Conservation (phyloP, 2,888 invertebrate species). For the Luffia ferchaultella region DNA sequence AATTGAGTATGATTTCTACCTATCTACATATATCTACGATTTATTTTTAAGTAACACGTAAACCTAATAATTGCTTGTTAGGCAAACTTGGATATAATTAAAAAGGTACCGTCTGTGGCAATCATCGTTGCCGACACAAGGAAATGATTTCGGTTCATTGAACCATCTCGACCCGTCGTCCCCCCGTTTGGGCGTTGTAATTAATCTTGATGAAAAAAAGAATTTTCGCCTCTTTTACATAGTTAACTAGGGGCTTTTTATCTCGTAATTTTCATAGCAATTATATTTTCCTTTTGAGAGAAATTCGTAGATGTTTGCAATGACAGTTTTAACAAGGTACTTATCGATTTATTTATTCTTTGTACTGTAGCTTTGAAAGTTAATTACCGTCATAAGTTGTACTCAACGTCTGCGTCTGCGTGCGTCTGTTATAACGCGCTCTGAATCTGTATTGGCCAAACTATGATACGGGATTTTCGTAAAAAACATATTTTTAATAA, state of each 20-base stretch:
- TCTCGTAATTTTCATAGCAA: neutral
- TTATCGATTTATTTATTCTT: too few relatives aligned
- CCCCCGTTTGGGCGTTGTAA: neutral
- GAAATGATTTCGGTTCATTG: neutral
- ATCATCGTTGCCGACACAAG: neutral
- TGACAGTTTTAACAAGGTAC: too few relatives aligned
- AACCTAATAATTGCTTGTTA: neutral
- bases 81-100: neutral
- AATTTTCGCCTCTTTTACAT: neutral
- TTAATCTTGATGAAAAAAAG: neutral
- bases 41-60: neutral
- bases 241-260: neutral
- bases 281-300: neutral
- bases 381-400: too few relatives aligned
- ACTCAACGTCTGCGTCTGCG: too few relatives aligned
- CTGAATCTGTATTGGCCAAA: too few relatives aligned
- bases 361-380: too few relatives aligned
- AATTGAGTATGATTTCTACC: too few relatives aligned
- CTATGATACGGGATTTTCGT: too few relatives aligned
- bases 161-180: neutral
- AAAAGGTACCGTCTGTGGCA: neutral
- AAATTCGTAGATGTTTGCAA: too few relatives aligned
- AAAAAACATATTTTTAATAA: too few relatives aligned
- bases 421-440: too few relatives aligned
- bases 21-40: too few relatives aligned